phyloP scores from a whole-genome alignment of 1,140 invertebrate species.

The Doryteuthis pealeii region DNA sequence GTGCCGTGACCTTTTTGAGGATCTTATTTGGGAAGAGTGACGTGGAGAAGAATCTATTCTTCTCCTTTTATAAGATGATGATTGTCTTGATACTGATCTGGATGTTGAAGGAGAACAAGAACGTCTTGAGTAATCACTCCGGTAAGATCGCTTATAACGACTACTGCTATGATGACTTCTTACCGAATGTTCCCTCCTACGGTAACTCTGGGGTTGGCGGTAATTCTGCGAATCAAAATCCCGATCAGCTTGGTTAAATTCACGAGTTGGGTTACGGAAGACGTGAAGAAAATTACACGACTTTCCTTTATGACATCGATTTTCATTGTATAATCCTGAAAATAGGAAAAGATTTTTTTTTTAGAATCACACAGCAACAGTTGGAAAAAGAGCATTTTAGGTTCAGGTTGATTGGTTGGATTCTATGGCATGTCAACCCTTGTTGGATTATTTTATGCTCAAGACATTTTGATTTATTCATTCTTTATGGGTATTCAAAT shows the following conservation, averaged over 20 bases:
- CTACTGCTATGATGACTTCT: background rate
- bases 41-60: background rate
- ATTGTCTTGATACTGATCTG: background rate
- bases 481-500: too few species aligned
- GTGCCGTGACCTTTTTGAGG: background rate
- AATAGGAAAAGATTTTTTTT: background rate
- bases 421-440: too few species aligned
- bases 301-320: conserved; percentile 6
- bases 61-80: background rate
- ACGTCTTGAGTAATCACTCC: background rate
- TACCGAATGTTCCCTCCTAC: background rate
- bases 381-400: too few species aligned
- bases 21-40: background rate
- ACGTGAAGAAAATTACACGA: conserved; percentile 6
- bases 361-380: too few species aligned
- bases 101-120: background rate
- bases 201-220: background rate
- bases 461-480: too few species aligned
- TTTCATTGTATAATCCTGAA: background rate
- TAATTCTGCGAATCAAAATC: background rate
- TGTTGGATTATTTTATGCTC: too few species aligned
- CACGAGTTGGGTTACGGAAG: background rate
- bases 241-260: background rate
- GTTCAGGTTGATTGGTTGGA: too few species aligned
- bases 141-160: background rate